Percentiles rank a stretch among this genome's conserved stretches.
These are phyloP conservation scores for Mobula hypostoma DNA, from an alignment of 2,113 vertebrate species.

Conservation along the genomic window DNA sequence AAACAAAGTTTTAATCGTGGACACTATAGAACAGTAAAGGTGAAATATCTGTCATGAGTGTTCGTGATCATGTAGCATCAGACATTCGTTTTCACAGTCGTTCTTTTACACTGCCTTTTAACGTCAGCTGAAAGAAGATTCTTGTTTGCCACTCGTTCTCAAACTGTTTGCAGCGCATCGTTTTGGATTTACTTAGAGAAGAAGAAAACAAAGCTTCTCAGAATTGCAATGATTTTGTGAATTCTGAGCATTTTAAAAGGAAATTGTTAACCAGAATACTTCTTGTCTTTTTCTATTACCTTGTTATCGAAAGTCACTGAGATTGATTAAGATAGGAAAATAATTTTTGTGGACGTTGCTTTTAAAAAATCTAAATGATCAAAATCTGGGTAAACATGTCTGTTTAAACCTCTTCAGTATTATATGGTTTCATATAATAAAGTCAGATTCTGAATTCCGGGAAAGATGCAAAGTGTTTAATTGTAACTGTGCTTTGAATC, in stretches of 20 bases:
- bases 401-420: not conserved
- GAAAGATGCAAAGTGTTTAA: not conserved
- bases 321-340: not conserved
- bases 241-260: not conserved
- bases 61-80: not conserved
- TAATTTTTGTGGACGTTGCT: slow-evolving; percentile 7
- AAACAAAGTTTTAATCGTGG: not conserved
- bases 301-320: not conserved
- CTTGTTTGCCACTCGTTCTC: not conserved
- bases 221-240: not conserved
- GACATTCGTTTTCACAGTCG: not conserved
- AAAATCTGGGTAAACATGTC: not conserved
- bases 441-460: not conserved
- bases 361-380: not conserved
- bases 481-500: not conserved
- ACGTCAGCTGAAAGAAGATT: not conserved
- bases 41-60: not conserved
- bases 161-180: not conserved
- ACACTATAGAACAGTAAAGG: not conserved
- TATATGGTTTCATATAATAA: not conserved
- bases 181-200: not conserved
- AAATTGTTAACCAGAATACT: not conserved
- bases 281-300: not conserved
- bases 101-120: not conserved
- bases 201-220: not conserved